Base-by-base conservation (phyloP, 2,888 invertebrate species). In the Cephus pygmeus region DNA sequence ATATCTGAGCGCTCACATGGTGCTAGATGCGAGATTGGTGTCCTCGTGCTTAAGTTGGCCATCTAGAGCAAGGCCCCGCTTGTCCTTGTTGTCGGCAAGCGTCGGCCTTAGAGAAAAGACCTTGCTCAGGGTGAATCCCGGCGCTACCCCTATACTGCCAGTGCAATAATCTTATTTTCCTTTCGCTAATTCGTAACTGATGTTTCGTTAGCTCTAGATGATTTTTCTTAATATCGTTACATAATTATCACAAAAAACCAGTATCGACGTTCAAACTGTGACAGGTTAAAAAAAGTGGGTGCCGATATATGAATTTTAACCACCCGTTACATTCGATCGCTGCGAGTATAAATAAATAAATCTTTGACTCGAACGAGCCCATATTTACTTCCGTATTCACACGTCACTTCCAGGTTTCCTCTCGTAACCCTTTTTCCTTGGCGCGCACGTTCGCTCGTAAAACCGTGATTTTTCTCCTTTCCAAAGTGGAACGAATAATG, bases 1-100 rank as follows among this genome's bases (percentile, higher is more conserved):
- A 81, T 79, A 79, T 80, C 78, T 79, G 85, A 87, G 87, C 89
- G 94, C 95, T 95, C 93, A 96, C 96, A 96, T 95, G 89, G 97
- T 97, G 86, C 96, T 96, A 81, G 96, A 96, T 81, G 97, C 97
- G 87, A 97, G 93, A 93, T 97, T 97, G 87, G 97, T 97, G 92
- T 97, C 97, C 92, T 97, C 97, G 91, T 97, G 96, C 92, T 97
- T 97, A 87, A 97, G 93, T 91, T 96, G 96, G 80, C 97, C 97
- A 90, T 97, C 97, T 86, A 97, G 93, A 81, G 97, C 97, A 87
- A 97, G 93, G 80, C 97, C 97, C 85, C 96, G 93, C 92, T 97
- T 97, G 92, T 96, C 96, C 92, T 96, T 95, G 93, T 97, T 97
- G 93, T 96, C 95, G 87, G 94, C 94, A 90, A 97, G 93, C 85